Base-by-base conservation (phyloP, 2,888 invertebrate species). In the Coleophora deauratella region DNA sequence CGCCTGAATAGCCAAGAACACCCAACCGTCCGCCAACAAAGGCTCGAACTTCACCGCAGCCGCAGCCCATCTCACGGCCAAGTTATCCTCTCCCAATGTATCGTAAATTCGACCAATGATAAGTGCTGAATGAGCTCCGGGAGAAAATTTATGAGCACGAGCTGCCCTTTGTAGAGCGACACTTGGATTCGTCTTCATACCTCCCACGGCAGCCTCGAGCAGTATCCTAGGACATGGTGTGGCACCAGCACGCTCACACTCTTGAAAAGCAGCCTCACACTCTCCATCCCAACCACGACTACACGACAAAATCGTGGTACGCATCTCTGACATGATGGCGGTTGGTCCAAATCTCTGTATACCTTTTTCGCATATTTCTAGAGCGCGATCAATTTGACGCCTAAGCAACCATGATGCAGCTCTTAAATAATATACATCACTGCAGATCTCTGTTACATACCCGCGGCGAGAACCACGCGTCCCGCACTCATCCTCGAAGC, bases 21-120 rank as follows among this genome's bases (percentile, higher is more conserved):
- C 81, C 85, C 85, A 85, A 0, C 72, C 85, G 52, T 85, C 80
- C 3, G 84, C 64, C 27, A 84, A 53, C 21, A 69, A 51, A 1
- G 84, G 80, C 46, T 84, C 85, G 14, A 57, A 42, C 41, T 76
- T 75, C 0, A 84, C 79, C 32, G 84, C 75, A 32, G 52, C 71
- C 1, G 79, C 62, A 4, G 69, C 67, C 85, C 85, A 85, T 9
- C 78, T 71, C 45, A 78, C 72, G 9, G 84, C 75, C 38, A 71
- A 53, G 15, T 45, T 45, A n/a, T 62, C 57, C 15, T 80, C 71
- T 1, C 61, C 63, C 41, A 75, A 43, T 41, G 48, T 62, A 2
- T 43, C 57, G 50, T 77, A 79, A 47, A 80, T 66, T 32, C 78
- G 62, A 35, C 66, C 72, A 42, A 85, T 71, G 8, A 58, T 47